Evolutionary conservation across 1,140 invertebrate species (phyloP), one percentile per base, ranked within the genome.

Genomic region (Zaprionus africanus): DNA sequence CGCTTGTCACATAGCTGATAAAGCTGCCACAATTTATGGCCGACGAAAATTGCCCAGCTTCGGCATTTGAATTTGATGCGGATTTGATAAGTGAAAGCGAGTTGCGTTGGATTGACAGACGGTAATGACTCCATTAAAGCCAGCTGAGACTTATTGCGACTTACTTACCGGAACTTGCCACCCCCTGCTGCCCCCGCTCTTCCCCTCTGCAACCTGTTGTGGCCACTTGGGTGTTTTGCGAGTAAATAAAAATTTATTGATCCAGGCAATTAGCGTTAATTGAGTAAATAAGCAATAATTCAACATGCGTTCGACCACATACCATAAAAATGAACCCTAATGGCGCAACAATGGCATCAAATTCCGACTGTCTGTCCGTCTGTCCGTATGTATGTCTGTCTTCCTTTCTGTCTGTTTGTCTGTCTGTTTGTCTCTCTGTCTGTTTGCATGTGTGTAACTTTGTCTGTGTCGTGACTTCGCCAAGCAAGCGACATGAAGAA

Each of bases 231-330:
- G 58, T 54, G 49, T 51, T 53, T 53, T 61, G 57, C 59, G 63
- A 53, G 83, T 81, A 87, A 87, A 86, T 86, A 86, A 78, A 86
- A 82, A 87, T 87, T 82, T 86, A 86, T 86, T 87, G 83, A 86
- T 82, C 72, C 80, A 75, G 82, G 83, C 83, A 86, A 86, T 86
- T 86, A 86, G 78, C 65, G 80, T 77, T 86, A 86, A 86, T 86
- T 87, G 83, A 72, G 83, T 83, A 83, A 82, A 87, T 82, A 87
- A 86, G 82, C 83, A 82, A 82, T 86, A 86, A 76, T 82, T 79
- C 79, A 86, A 43, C 77, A 67, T 67, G 49, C 69, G 54, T 64
- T 64, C 71, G 26, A 34, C 66, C 53, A 76, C 56, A 78, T 78
- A 68, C 73, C 56, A 78, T 78, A 68, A 75, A 78, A 78, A 74